phyloP scores from a whole-genome alignment of 2,797 vertebrate genomes.

The Acanthopagrus latus region DNA sequence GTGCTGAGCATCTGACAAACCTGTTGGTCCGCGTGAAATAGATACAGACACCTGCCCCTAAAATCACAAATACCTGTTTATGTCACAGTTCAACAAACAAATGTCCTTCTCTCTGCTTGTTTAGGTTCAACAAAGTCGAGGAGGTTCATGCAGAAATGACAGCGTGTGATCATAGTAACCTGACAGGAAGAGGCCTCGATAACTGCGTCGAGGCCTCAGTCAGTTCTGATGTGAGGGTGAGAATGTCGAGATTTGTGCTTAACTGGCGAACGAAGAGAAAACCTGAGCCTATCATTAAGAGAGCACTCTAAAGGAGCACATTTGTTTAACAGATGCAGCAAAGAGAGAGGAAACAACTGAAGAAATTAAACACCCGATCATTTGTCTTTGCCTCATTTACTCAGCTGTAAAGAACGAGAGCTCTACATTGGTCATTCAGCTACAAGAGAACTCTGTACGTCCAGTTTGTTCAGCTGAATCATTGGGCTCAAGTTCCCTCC shows the following conservation, averaged over 20 bases:
- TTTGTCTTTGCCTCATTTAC: slow-evolving; percentile 2
- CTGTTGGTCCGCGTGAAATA: too few relatives aligned
- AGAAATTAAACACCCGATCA: neutral
- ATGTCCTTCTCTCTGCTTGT: neutral
- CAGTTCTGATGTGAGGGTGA: slow-evolving; percentile 5
- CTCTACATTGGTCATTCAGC: slow-evolving; percentile 21
- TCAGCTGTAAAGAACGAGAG: slow-evolving; percentile 2
- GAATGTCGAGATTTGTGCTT: slow-evolving; percentile 15
- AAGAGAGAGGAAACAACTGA: slow-evolving; percentile 3
- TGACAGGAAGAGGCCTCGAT: slow-evolving; percentile 8
- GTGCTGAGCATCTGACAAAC: neutral
- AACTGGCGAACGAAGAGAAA: slow-evolving; percentile 6
- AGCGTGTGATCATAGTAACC: neutral
- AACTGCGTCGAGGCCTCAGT: neutral
- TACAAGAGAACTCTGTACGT: neutral
- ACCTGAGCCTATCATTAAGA: slow-evolving; percentile 28
- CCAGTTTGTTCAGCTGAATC: slow-evolving; percentile 40
- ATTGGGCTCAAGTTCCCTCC: slow-evolving; percentile 37
- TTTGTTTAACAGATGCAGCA: neutral
- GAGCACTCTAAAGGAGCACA: neutral
- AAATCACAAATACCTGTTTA: too few relatives aligned
- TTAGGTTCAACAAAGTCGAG: neutral
- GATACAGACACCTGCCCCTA: too few relatives aligned
- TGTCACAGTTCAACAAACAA: too few relatives aligned
- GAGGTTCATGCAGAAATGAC: neutral